A percentile compares a stretch with the other conserved stretches of the same genome.
Conservation (phyloP, 1,140 invertebrate genomes). For the Listronotus oregonensis region DNA sequence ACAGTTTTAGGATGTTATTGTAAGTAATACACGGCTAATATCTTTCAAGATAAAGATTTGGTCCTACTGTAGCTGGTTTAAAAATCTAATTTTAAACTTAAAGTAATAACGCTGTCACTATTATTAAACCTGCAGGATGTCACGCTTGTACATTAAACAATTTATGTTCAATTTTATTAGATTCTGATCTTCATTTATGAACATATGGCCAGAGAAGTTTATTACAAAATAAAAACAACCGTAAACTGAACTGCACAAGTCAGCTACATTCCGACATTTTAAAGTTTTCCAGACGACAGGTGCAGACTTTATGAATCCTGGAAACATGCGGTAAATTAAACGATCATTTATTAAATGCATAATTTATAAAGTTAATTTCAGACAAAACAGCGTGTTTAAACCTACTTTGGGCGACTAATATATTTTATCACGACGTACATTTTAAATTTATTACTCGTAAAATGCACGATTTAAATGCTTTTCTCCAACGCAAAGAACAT, state of each 20-base stretch:
- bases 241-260: background rate
- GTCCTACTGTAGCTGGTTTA: too few relatives aligned
- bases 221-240: conserved; percentile 10
- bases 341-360: conserved; percentile 10
- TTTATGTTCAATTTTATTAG: conserved; percentile 13
- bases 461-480: too few relatives aligned
- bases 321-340: conserved; percentile 14
- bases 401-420: conserved; percentile 2
- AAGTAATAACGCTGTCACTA: background rate
- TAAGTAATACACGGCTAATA: too few relatives aligned
- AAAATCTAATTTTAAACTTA: too few relatives aligned
- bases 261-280: conserved; percentile 5
- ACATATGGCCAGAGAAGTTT: conserved; percentile 1
- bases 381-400: conserved; percentile 7
- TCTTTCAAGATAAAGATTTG: too few relatives aligned
- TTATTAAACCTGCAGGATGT: conserved; percentile 1
- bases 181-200: conserved; percentile 7
- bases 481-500: too few relatives aligned
- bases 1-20: too few relatives aligned
- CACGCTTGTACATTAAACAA: conserved; percentile 6
- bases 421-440: background rate
- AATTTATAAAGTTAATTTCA: conserved; percentile 9
- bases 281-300: conserved; percentile 15
- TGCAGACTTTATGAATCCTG: conserved; percentile 13
- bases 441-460: too few relatives aligned